phyloP scores from a whole-genome alignment of 2,113 vertebrate species.

The Nothocercus nigrocapillus region DNA sequence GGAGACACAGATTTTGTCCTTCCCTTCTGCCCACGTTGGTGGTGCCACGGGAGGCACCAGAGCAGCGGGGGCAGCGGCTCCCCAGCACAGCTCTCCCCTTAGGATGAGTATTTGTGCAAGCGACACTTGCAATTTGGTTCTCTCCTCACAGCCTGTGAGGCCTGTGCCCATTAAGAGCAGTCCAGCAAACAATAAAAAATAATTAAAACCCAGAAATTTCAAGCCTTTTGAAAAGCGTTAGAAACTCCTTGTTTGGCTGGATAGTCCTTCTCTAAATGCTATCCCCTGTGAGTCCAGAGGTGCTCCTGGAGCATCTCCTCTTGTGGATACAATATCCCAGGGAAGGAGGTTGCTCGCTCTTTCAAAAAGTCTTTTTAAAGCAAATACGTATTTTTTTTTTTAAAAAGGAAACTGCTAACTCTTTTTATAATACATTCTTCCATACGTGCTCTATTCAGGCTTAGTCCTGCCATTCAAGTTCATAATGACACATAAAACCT shows the following conservation, averaged over 20 bases:
- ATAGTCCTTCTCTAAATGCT: background rate
- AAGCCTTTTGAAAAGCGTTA: background rate
- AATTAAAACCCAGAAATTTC: too few relatives aligned
- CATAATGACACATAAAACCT: too few relatives aligned
- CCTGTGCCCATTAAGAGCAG: background rate
- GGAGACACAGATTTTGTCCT: background rate
- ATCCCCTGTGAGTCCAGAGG: background rate
- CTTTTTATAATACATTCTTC: background rate
- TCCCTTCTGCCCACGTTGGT: background rate
- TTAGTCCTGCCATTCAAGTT: too few relatives aligned
- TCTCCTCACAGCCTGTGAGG: background rate
- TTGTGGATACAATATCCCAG: background rate
- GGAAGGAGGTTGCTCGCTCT: background rate
- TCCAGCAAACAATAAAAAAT: background rate
- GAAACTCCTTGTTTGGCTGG: background rate
- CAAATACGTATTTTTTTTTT: background rate
- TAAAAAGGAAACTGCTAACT: too few relatives aligned
- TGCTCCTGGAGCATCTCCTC: background rate
- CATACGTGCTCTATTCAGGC: background rate
- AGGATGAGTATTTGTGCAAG: too few relatives aligned
- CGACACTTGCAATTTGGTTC: too few relatives aligned
- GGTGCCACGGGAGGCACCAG: background rate
- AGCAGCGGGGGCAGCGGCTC: background rate
- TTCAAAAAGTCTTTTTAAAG: background rate
- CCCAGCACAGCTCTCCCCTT: background rate